A percentile compares a stretch with the other conserved stretches of the same genome.
Conservation (phyloP, 2,797 vertebrate genomes). For the Acrossocheilus fasciatus region DNA sequence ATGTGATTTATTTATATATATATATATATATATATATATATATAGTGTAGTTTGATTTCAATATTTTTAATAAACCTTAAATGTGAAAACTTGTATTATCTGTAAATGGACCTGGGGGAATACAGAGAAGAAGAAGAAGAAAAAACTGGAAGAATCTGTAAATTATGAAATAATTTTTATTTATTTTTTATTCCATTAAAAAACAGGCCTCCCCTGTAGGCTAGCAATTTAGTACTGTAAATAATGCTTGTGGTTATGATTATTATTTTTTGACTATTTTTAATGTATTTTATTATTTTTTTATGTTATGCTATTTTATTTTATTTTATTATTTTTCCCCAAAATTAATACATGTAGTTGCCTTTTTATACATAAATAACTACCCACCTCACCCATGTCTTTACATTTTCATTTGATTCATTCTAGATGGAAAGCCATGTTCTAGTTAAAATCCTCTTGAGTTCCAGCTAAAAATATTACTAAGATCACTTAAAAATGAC, state of each 20-base stretch:
- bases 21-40: too few species aligned
- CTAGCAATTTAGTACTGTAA: neutral
- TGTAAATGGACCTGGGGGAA: neutral
- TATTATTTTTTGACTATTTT: neutral
- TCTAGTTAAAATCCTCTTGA: constrained; percentile 75
- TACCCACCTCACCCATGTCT: constrained; percentile 33
- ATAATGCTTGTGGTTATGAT: neutral
- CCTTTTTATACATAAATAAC: neutral
- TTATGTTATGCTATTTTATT: neutral
- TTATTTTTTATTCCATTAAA: neutral
- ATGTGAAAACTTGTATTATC: neutral
- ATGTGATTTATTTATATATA: neutral
- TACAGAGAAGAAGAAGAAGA: too few species aligned
- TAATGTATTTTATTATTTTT: neutral
- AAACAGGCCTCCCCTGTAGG: neutral
- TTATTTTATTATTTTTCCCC: neutral
- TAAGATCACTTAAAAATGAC: constrained; percentile 75
- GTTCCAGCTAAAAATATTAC: constrained; percentile 76
- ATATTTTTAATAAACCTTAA: neutral
- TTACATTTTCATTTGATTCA: constrained; percentile 67
- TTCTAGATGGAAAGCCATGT: constrained; percentile 74
- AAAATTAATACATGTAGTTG: neutral
- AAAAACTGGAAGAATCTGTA: too few species aligned
- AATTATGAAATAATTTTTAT: too few species aligned
- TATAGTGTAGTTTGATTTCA: neutral